Base-by-base conservation (phyloP, 2,113 vertebrate genomes). In the Actenoides hombroni region DNA sequence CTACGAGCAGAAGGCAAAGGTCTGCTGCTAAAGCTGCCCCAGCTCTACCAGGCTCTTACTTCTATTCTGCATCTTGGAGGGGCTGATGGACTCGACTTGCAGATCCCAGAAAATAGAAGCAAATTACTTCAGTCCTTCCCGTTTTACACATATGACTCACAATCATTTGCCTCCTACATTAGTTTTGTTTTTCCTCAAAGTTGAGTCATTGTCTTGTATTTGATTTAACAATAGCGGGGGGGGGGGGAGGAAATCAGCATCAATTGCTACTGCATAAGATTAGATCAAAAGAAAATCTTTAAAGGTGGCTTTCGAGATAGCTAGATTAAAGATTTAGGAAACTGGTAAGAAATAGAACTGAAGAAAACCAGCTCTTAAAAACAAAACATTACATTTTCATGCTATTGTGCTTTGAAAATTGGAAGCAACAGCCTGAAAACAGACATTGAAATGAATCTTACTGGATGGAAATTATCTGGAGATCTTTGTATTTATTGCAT, bases 191-290 rank as follows among this genome's bases (percentile, higher is more conserved):
- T 94, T 92, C 29, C 84, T 96, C 65, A 8, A 53, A 91, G 89
- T 87, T 95, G 96, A 97, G 78, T 95, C 93, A 96, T 94, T 96
- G 91, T 92, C 91, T 92, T 86, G 24, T 76, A 83, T 95, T 95
- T 91, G 89, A 95, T 91, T 96, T 95, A 84, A 85, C 53, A 96
- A 82, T 81, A 84, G 74, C 39, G 53, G 37, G 0, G 5, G n/a
- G 39, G 4, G 10, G 24, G 40, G n/a, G n/a, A n/a, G n/a, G 63
- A 57, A 77, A 51, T 10, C 59, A 37, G 42, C 83, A 67, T 70
- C 6, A 7, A 40, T 75, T 94, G 69, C 53, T 92, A 10, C 73
- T 81, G 80, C 1, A 0, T 68, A 51, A 82, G 44, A 57, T 31
- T 71, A 57, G 49, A 82, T 86, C 88, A 95, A 94, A 95, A 92